Conservation (phyloP, 2,113 vertebrate species). For the Syngnathus typhle region DNA sequence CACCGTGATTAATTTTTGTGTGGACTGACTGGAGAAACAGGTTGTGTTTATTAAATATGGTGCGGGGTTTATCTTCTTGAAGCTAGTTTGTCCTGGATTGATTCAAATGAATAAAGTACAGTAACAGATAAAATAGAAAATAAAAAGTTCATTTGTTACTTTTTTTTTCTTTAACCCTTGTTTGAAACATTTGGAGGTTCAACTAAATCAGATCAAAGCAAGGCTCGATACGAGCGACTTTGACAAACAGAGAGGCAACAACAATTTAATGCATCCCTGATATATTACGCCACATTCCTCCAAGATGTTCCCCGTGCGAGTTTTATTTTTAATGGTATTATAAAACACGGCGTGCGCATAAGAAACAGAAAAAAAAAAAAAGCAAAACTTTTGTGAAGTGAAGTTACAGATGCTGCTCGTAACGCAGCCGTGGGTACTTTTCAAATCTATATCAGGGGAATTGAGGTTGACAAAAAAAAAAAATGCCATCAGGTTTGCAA, state of each 20-base stretch:
- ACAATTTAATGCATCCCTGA: slow-evolving; percentile 29
- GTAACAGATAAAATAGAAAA: background rate
- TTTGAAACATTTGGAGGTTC: slow-evolving; percentile 30
- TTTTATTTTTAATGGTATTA: slow-evolving; percentile 9
- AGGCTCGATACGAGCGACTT: slow-evolving; percentile 25
- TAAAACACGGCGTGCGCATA: slow-evolving; percentile 6
- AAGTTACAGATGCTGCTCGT: slow-evolving; percentile 19
- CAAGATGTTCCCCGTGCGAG: background rate
- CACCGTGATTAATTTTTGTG: slow-evolving; percentile 8
- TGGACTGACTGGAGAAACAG: background rate
- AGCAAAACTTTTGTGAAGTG: slow-evolving; percentile 26
- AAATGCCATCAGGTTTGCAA: slow-evolving; percentile 45
- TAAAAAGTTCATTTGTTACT: too few species aligned
- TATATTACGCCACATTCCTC: slow-evolving; percentile 23
- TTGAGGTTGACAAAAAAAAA: slow-evolving; percentile 45
- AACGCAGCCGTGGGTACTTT: slow-evolving; percentile 29
- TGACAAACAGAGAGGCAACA: slow-evolving; percentile 29
- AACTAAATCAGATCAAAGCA: slow-evolving; percentile 40
- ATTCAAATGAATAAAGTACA: background rate
- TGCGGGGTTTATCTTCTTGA: background rate
- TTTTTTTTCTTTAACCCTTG: slow-evolving; percentile 10
- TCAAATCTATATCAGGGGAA: slow-evolving; percentile 36
- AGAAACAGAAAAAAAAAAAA: slow-evolving; percentile 4
- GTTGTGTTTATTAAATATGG: slow-evolving; percentile 1
- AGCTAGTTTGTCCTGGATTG: background rate